Base-by-base conservation (phyloP, 2,113 vertebrate genomes). In the Cranoglanis bouderius region DNA sequence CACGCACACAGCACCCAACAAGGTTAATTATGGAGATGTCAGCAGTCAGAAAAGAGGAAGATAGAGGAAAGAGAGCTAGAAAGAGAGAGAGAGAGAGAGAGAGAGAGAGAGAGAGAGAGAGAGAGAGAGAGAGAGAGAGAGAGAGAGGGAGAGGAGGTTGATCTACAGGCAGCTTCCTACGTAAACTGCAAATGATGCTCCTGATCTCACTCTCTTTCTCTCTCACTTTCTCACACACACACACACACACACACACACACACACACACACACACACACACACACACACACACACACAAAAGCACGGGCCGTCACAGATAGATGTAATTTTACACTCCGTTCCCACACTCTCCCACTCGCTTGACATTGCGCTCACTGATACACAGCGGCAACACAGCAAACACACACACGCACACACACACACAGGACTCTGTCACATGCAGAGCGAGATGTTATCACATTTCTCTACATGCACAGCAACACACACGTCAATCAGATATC, bases 21-120 rank as follows among this genome's bases (percentile, higher is more conserved):
- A 89, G 88, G 90, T 91, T 91, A 91, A 91, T 91, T 90, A 91
- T 87, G 84, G 87, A 91, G 90, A 84, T 91, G 88, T 90, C 87
- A 88, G 86, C 86, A 88, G 85, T 78, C 77, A 82, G 63, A 83
- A 90, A 87, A 80, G 51, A 72, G 89, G 84, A 88, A 57, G 35
- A 85, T 82, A 35, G 55, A 43, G 74, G 49, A 89, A 51, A 82
- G 43, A 85, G 53, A 74, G 51, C 61, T 26, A 85, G 14, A 89
- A 13, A 16, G 9, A 85, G 57, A 46, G 5, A 43, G 53, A 63
- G 7, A 43, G 29, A 53, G 43, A 74, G 55, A 84, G 26, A 16
- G 6, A 70, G 40, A 67, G 18, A 88, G n/a, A 83, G 46, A 88
- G 63, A 87, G 63, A 82, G 49, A 89, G 35, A 87, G 43, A 85